Base-by-base conservation (phyloP, 2,113 vertebrate species). In the Malaclemys terrapin region DNA sequence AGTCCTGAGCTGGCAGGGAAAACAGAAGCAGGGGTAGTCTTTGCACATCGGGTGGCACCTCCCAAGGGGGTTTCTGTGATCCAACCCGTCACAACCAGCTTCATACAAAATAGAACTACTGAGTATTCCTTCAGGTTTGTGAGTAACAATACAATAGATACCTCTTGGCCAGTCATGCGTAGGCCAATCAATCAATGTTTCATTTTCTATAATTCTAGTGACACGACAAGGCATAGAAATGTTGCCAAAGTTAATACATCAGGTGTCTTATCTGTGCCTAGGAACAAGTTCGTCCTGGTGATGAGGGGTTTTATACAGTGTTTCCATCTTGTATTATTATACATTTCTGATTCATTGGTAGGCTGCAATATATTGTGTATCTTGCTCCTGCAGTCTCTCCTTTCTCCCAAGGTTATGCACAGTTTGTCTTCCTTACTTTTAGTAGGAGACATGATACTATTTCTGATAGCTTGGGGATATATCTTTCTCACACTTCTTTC, bases 121-220 rank as follows among this genome's bases (percentile, higher is more conserved):
- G 82, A 88, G 91, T 90, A 84, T 88, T 75, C 1, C 1, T 82
- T 96, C 50, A 54, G 3, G 7, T n/a, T 82, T 35, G 31, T 57
- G 85, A 93, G 65, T 62, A 91, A 47, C 16, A 56, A 91, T 78
- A 45, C 27, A 1, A 1, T 92, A 83, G 11, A 25, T 80, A 45
- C 91, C n/a, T 92, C 56, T 42, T 59, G 69, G 82, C 62, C 84
- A 80, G 52, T 62, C 72, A 4, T 5, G 45, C 78, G 87, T 89
- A 79, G 24, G 82, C 91, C 50, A 59, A 42, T 91, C 79, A 86
- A 59, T 95, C 88, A 82, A 0, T 76, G 80, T 72, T 97, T 93
- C 91, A 45, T 96, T 95, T 96, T 84, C 89, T 56, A 57, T 96
- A 95, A 38, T n/a, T 6, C 65, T 57, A 19, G 57, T 96, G 89